Conservation (phyloP, 2,888 invertebrate genomes). For the Arge pagana region DNA sequence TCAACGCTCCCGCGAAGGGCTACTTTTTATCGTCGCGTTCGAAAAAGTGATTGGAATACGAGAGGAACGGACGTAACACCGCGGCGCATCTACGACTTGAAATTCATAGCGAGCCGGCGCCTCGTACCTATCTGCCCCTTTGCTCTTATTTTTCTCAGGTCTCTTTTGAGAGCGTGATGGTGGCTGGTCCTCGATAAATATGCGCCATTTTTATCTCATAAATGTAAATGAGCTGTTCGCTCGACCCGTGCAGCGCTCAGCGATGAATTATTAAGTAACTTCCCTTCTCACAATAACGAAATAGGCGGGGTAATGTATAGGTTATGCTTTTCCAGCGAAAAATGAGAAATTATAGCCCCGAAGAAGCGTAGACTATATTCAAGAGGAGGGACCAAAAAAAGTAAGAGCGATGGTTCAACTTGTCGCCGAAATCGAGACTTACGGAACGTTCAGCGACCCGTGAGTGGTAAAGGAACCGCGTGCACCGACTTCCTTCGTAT, state of each 20-base stretch:
- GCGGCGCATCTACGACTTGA: background rate
- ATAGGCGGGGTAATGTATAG: constrained; percentile 29
- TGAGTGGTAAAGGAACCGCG: no score
- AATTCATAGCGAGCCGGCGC: constrained; percentile 7
- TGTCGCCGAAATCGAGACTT: background rate
- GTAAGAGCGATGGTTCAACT: background rate
- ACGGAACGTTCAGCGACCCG: background rate
- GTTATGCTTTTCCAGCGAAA: constrained; percentile 27
- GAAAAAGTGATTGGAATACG: no score
- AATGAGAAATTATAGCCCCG: constrained; percentile 31
- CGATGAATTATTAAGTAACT: constrained; percentile 35
- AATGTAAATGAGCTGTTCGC: constrained; percentile 35
- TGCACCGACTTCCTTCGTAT: no score
- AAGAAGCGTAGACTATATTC: constrained; percentile 20
- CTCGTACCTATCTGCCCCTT: constrained; percentile 3
- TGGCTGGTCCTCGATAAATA: constrained; percentile 25
- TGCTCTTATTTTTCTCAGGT: constrained; percentile 2
- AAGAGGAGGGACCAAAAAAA: background rate
- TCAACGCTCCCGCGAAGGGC: no score
- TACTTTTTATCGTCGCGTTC: no score
- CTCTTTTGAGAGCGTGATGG: constrained; percentile 23
- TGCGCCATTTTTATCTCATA: constrained; percentile 35
- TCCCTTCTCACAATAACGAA: constrained; percentile 30
- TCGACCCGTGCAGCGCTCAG: constrained; percentile 23
- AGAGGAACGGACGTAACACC: no score